Conservation (phyloP, 2,113 vertebrate species). For the Athene noctua region DNA sequence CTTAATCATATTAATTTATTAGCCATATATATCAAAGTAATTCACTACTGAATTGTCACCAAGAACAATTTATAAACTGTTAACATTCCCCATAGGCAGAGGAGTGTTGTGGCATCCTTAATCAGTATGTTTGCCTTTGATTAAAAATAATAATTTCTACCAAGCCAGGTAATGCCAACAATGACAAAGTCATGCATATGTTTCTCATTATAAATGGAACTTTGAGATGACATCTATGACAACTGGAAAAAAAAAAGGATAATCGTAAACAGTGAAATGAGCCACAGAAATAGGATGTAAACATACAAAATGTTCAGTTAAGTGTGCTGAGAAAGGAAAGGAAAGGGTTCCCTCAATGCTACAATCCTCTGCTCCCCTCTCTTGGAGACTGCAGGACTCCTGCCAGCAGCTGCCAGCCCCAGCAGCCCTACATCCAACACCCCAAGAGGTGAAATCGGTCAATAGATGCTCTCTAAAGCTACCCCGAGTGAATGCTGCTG, state of each 20-base stretch:
- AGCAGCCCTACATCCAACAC: background rate
- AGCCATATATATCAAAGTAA: conserved; percentile 73
- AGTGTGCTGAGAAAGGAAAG: background rate
- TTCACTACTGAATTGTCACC: conserved; percentile 69
- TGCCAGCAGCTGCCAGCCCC: background rate
- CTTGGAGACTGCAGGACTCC: background rate
- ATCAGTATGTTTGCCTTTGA: conserved; percentile 15
- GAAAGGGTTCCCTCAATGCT: background rate
- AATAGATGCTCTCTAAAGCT: background rate
- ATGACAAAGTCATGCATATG: conserved; percentile 55
- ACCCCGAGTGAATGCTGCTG: background rate
- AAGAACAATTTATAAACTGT: conserved; percentile 68
- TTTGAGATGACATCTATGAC: conserved; percentile 21
- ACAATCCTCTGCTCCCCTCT: background rate
- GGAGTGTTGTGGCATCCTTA: conserved; percentile 36
- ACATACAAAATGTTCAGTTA: background rate
- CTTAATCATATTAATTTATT: conserved; percentile 80
- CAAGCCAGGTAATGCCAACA: conserved; percentile 50
- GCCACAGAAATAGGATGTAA: conserved; percentile 18
- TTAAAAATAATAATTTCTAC: conserved; percentile 41
- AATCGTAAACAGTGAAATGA: conserved; percentile 36
- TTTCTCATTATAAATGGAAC: conserved; percentile 40
- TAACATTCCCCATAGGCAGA: conserved; percentile 33
- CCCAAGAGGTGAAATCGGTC: background rate
- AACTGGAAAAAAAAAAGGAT: background rate